phyloP scores from a whole-genome alignment of 2,797 vertebrate genomes.

The Mycteria americana region DNA sequence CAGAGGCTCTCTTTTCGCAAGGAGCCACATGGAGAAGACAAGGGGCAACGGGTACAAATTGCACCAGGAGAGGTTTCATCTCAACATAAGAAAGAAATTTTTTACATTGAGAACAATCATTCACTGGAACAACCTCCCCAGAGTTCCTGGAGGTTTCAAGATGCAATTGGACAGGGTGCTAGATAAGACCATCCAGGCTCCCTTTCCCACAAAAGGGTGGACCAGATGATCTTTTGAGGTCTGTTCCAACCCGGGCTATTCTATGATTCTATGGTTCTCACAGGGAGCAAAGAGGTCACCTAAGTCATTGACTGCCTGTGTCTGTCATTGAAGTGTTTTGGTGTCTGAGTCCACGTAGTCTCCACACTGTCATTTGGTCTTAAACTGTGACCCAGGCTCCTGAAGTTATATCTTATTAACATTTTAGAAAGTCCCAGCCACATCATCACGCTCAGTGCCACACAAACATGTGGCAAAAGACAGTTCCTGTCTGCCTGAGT shows the following conservation, averaged over 20 bases:
- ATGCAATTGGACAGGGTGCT: background rate
- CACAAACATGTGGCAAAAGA: background rate
- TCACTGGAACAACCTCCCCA: background rate
- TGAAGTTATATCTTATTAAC: background rate
- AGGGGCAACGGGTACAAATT: background rate
- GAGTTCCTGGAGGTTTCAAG: background rate
- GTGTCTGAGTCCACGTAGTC: background rate
- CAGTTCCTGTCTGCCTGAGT: background rate
- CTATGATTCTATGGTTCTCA: background rate
- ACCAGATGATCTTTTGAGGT: background rate
- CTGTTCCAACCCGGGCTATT: background rate
- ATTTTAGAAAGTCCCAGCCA: background rate
- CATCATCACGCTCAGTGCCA: background rate
- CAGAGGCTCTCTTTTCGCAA: background rate
- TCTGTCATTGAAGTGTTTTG: background rate
- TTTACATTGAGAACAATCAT: background rate
- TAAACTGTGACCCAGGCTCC: background rate
- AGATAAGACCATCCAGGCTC: background rate
- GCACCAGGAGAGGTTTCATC: background rate
- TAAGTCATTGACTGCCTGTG: background rate
- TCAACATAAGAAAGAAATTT: background rate
- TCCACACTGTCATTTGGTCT: background rate
- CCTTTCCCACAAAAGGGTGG: background rate
- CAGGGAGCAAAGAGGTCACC: background rate
- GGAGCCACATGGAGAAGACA: background rate